Evolutionary conservation across 1,140 invertebrate genomes (phyloP), one percentile per base, ranked within the genome.

Genomic region (Drosophila melanica): DNA sequence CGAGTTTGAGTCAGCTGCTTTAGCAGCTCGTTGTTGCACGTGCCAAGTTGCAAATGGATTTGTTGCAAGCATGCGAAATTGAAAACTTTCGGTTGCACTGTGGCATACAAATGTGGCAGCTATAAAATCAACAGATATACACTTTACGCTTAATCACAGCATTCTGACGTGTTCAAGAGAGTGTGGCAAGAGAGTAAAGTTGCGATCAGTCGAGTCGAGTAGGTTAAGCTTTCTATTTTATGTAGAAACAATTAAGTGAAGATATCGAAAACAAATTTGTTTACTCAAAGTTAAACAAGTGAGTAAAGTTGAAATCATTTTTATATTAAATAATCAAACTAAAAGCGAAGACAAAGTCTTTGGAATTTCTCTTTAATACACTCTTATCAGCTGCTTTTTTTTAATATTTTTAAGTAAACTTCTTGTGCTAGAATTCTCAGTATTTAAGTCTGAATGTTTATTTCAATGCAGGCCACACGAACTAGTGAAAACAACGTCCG

Each of bases 41-140:
- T 84, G 62, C 71, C 66, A 69, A 79, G 73, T 60, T 76, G 76
- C 74, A 82, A 84, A 82, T 82, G 75, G 80, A 79, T 70, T 73
- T 53, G 45, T 50, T 57, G 48, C 59, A 50, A 59, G 39, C 66
- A 20, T 51, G 16, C 47, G 14, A 73, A 80, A 73, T 77, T 51
- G 58, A 71, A 71, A 79, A 79, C 27, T 54, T 60, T 33, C 69
- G 44, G 1, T 30, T 12, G 33, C 47, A 20, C 23, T 39, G 27
- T 27, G 57, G 44, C 42, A 50, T 37, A 14, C 59, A 33, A 64
- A 48, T 47, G 58, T 37, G 51, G 30, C 20, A 16, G 1, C 27
- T 16, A 58, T 16, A 10, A 33, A 16, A 59, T 59, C 57, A 35
- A 45, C 60, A 64, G 39, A n/a, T 53, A 35, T 35, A 2, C 33